These are phyloP conservation scores for Dryobotodes eremita DNA, from an alignment of 2,888 invertebrate species.

Conservation along the genomic window DNA sequence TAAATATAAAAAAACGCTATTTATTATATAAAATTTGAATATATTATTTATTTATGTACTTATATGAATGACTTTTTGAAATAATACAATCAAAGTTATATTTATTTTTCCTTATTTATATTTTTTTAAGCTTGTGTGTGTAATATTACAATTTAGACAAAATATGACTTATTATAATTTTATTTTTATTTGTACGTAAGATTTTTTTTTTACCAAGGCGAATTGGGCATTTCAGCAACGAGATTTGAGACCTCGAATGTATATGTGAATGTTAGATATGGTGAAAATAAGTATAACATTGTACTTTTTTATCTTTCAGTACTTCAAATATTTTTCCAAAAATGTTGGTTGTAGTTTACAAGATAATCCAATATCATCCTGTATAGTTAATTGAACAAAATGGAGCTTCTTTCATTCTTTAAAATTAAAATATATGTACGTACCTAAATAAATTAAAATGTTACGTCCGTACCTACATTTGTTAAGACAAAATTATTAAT, in stretches of 20 bases:
- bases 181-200: background rate
- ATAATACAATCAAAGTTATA: slow-evolving; percentile 13
- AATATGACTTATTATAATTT: background rate
- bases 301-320: too few species aligned
- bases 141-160: slow-evolving; percentile 9
- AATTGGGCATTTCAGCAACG: background rate
- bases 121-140: slow-evolving; percentile 12
- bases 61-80: slow-evolving; percentile 15
- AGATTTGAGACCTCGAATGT: background rate
- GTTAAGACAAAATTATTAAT: too few species aligned
- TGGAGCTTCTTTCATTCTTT: background rate
- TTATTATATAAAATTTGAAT: slow-evolving; percentile 60
- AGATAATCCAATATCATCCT: background rate
- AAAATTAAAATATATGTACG: background rate
- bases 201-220: background rate
- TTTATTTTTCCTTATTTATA: background rate
- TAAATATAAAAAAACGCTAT: slow-evolving; percentile 87
- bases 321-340: background rate
- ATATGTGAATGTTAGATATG: background rate
- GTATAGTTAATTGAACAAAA: background rate
- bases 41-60: slow-evolving; percentile 19
- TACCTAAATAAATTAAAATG: background rate
- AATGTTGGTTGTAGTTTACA: background rate
- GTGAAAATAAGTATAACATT: background rate
- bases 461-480: background rate